A percentile compares a stretch with the other conserved stretches of the same genome.
phyloP scores from a whole-genome alignment of 2,888 invertebrate species.

The Ornithoptera priamus region DNA sequence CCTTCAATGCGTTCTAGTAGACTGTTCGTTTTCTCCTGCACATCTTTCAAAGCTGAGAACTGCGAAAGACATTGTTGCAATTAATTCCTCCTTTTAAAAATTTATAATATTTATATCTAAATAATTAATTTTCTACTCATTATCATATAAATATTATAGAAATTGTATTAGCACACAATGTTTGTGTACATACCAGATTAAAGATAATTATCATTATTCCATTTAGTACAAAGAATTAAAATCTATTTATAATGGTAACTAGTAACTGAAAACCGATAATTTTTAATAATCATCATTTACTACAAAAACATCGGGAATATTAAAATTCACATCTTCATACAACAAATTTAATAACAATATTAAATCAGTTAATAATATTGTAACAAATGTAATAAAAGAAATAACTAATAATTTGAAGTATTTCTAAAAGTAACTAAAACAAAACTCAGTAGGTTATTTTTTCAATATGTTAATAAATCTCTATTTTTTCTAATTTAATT shows the following conservation, averaged over 20 bases:
- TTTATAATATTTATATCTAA: neutral
- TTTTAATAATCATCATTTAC: neutral
- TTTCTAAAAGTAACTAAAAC: no score
- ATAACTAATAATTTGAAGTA: no score
- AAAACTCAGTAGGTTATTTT: no score
- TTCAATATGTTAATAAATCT: no score
- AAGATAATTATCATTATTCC: neutral
- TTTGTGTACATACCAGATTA: neutral
- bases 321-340: no score
- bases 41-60: conserved; percentile 82
- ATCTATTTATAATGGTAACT: neutral
- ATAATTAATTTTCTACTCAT: neutral
- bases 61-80: conserved; percentile 45
- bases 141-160: neutral
- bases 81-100: neutral
- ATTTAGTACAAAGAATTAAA: neutral
- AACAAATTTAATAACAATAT: no score
- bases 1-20: conserved; percentile 78
- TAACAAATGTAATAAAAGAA: no score
- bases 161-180: neutral
- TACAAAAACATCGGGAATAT: neutral
- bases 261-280: neutral
- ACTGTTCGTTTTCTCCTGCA: conserved; percentile 81
- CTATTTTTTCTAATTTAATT: no score
- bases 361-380: no score